Evolutionary conservation across 1,140 invertebrate species (phyloP), one percentile per base, ranked within the genome.

Genomic region (Calliphora vicina): DNA sequence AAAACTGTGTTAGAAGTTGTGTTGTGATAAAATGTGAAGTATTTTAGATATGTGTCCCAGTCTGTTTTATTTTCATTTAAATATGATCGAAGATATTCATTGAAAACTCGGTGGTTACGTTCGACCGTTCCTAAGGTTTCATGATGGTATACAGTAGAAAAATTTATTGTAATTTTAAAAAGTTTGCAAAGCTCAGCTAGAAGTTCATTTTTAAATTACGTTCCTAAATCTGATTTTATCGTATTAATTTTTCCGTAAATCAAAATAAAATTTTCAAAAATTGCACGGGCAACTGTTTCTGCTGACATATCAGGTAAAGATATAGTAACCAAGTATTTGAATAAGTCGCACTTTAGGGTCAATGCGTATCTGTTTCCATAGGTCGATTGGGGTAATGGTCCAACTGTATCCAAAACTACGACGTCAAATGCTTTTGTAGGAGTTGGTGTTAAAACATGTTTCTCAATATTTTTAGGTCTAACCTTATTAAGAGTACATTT

Each of bases 1-100:
- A 82, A 82, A 20, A 71, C 42, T 17, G 82, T 23, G 43, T 50
- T 35, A 20, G 42, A 29, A 74, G 57, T 43, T 74, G 72, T 83
- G 23, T 83, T 78, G 15, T 78, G 23, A 26, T 35, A 83, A 83
- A 83, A 83, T 23, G 82, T 83, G 27, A 83, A 83, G 43, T 83
- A 83, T 23, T 27, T 76, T 25, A 73, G 12, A 78, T 78, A 83
- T 25, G 20, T 76, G 20, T 82, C 82, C 82, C 82, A 83, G n/a
- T 83, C 82, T 43, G 27, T 20, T 12, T 76, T 12, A 76, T 83
- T 73, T 80, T 80, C 76, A n/a, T 76, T 76, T 17, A 76, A 20
- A 82, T 74, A 82, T 23, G 73, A 25, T 57, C 71, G 26, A 12
- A 83, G 15, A 78, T 76, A 57, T 57, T 57, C 50, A 57, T 57